phyloP scores from a whole-genome alignment of 2,797 vertebrate species.

The Malacoctenus gilli region DNA sequence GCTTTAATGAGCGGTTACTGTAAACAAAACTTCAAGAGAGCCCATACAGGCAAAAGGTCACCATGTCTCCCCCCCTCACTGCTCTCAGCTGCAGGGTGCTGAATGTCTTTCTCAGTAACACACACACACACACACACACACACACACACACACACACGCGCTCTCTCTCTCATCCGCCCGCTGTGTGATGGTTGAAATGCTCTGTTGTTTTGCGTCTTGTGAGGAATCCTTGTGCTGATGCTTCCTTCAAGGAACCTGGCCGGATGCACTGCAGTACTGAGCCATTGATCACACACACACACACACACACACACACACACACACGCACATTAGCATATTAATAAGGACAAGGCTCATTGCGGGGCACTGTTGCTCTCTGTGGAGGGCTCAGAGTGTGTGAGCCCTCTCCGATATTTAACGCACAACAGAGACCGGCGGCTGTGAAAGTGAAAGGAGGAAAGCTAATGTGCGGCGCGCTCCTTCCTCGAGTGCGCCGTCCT shows the following conservation, averaged over 20 bases:
- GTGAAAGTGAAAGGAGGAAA: conserved; percentile 46
- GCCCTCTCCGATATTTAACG: conserved; percentile 38
- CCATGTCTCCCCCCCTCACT: conserved; percentile 38
- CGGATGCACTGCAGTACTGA: conserved; percentile 59
- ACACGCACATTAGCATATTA: conserved; percentile 73
- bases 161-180: conserved; percentile 50
- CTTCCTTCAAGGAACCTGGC: conserved; percentile 66
- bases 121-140: conserved; percentile 42
- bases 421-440: conserved; percentile 10
- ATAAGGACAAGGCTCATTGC: conserved; percentile 57
- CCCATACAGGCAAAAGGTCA: conserved; percentile 58
- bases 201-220: conserved; percentile 70
- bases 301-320: conserved; percentile 2
- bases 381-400: conserved; percentile 38
- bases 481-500: conserved; percentile 39
- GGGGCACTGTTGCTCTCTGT: conserved; percentile 23
- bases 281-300: conserved; percentile 53
- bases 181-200: conserved; percentile 65
- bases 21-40: no score
- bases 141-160: conserved; percentile 42
- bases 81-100: conserved; percentile 58
- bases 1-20: no score
- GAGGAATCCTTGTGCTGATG: conserved; percentile 74
- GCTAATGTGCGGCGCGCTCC: conserved; percentile 38
- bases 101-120: conserved; percentile 47